Conservation (phyloP, 2,888 invertebrate species). For the Panopea generosa region DNA sequence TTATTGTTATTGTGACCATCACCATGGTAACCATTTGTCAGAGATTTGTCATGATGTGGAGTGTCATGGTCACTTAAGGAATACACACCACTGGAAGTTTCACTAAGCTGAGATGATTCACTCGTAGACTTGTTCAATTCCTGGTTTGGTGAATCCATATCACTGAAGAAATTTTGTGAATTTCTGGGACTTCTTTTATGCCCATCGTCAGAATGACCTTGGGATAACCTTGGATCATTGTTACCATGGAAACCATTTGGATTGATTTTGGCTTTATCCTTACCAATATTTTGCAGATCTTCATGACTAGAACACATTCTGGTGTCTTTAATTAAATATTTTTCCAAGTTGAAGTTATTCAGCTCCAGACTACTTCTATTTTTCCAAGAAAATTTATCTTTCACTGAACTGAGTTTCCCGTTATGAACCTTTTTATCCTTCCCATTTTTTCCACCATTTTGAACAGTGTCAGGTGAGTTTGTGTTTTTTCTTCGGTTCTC, state of each 20-base stretch:
- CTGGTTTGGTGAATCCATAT: conserved; percentile 26
- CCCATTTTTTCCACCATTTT: conserved; percentile 20
- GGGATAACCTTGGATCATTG: conserved; percentile 1
- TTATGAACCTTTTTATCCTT: conserved; percentile 45
- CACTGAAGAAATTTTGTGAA: conserved; percentile 48
- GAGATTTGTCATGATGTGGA: conserved; percentile 13
- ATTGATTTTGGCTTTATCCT: conserved; percentile 17
- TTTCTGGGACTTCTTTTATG: conserved; percentile 14
- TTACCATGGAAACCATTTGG: conserved; percentile 4
- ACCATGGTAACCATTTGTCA: conserved; percentile 21
- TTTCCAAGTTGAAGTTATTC: conserved; percentile 67
- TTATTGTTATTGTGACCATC: conserved; percentile 15
- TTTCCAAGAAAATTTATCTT: conserved; percentile 71
- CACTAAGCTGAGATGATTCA: conserved; percentile 56
- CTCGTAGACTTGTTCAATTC: conserved; percentile 48
- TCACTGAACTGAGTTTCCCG: conserved; percentile 68
- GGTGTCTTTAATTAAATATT: conserved; percentile 62
- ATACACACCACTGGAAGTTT: conserved; percentile 47
- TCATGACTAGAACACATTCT: conserved; percentile 76
- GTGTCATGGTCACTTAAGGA: conserved; percentile 51
- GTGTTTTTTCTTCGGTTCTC: conserved; percentile 41
- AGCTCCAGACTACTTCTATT: conserved; percentile 78
- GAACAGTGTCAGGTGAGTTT: conserved; percentile 16
- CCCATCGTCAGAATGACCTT: conserved; percentile 14
- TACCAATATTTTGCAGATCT: conserved; percentile 64